Conservation (phyloP, 2,888 invertebrate genomes). For the Lasioglossum marginatum region DNA sequence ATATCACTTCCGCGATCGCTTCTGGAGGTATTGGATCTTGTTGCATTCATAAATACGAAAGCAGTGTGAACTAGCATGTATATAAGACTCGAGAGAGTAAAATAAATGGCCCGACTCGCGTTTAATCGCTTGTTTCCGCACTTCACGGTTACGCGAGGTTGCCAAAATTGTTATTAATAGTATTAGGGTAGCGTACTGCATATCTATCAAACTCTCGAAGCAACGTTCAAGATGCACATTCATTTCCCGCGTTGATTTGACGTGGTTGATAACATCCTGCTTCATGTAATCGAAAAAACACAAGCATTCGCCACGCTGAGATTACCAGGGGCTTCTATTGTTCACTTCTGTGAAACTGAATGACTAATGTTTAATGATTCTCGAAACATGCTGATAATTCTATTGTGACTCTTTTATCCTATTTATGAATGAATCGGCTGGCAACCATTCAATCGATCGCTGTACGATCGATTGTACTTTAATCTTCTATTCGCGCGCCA, state of each 20-base stretch:
- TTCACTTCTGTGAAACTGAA: constrained; percentile 21
- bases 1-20: not conserved
- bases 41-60: not conserved
- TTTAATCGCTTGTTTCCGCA: not conserved
- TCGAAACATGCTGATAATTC: constrained; percentile 32
- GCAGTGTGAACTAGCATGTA: not conserved
- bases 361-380: constrained; percentile 24
- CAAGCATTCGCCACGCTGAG: not conserved
- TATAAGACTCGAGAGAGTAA: not conserved
- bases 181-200: not conserved
- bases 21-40: constrained; percentile 1
- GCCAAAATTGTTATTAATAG: constrained; percentile 18
- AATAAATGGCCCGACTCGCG: constrained; percentile 1
- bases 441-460: not conserved
- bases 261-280: constrained; percentile 40
- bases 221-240: constrained; percentile 20
- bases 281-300: constrained; percentile 35
- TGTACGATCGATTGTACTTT: constrained; percentile 6
- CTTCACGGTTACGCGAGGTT: not conserved
- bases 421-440: not conserved
- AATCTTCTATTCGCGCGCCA: not conserved
- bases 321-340: constrained; percentile 31
- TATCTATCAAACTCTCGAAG: not conserved
- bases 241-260: constrained; percentile 25
- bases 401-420: not conserved